phyloP scores from a whole-genome alignment of 2,888 invertebrate genomes.

The Archips xylosteana region DNA sequence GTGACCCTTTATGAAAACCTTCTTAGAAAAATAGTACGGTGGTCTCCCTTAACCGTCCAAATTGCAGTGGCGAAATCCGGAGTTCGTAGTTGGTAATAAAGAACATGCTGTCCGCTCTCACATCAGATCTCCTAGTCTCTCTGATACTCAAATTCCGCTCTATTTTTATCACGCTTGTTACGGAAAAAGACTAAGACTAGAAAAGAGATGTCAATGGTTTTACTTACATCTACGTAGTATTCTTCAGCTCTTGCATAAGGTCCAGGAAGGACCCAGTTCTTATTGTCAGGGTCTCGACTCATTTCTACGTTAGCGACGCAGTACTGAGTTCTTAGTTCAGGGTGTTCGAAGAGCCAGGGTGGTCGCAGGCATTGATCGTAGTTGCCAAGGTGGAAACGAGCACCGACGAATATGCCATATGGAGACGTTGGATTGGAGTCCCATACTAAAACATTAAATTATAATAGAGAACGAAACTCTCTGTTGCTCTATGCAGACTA shows the following conservation, averaged over 20 bases:
- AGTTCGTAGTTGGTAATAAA: too few species aligned
- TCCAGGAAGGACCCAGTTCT: constrained; percentile 23
- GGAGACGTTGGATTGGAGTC: constrained; percentile 58
- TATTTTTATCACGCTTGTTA: neutral
- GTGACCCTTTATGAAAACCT: too few species aligned
- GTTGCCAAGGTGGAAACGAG: constrained; percentile 52
- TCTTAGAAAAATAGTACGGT: too few species aligned
- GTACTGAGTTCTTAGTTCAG: constrained; percentile 54
- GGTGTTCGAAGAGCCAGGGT: constrained; percentile 47
- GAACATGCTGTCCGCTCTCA: too few species aligned
- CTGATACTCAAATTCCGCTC: neutral
- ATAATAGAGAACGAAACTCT: too few species aligned
- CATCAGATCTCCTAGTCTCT: too few species aligned
- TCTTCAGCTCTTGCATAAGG: constrained; percentile 48
- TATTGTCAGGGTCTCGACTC: constrained; percentile 9
- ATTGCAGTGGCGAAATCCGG: too few species aligned
- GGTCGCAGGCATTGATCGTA: constrained; percentile 60
- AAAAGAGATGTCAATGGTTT: neutral
- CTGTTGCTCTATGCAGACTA: too few species aligned
- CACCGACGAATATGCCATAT: constrained; percentile 55
- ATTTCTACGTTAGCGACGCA: constrained; percentile 55
- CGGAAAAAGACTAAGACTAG: too few species aligned
- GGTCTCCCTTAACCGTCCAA: too few species aligned
- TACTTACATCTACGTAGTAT: constrained; percentile 49
- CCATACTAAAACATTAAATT: constrained; percentile 52